Evolutionary conservation across 2,797 vertebrate species (phyloP), one percentile per base, ranked within the genome.

Genomic region (Hippoglossus hippoglossus): DNA sequence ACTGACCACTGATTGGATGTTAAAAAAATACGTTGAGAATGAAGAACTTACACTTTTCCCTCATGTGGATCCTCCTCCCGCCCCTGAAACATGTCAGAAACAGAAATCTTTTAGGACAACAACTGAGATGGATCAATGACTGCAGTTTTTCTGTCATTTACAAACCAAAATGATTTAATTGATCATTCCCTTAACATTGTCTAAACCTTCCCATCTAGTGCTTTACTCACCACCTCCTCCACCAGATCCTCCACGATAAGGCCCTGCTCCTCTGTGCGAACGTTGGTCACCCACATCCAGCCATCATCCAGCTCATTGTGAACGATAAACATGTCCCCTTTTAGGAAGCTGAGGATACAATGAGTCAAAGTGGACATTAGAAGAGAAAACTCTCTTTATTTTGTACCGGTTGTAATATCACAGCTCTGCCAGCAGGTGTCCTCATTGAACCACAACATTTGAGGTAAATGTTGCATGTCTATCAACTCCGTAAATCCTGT

Each of bases 271-370:
- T 98, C 97, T 36, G 98, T 99, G 73, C 98, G 94, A 44, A 99
- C 94, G 58, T 99, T 99, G 81, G 96, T 96, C 82, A 98, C 98
- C 98, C 98, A 99, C 97, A 99, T 98, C 98, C 98, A 99, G 77
- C 98, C 98, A 84, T 99, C 98, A 74, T 99, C 98, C 92, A 99
- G 94, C 92, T 98, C 98, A 25, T 99, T 99, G 92, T 98, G 98
- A 93, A 99, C 98, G 92, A 99, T 99, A 94, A 99, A 99, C 97
- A 99, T 99, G 89, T 99, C 98, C 90, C 97, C 98, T 96, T 99
- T 99, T 86, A 99, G 95, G 92, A 99, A 99, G 95, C 98, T 99
- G 89, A 15, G 47, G 28, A 54, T 3, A 63, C 21, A 68, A 9
- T 0, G 34, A 55, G n/a, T 56, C 21, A 67, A 77, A 70, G 71